These are phyloP conservation scores for Artemisiospiza belli DNA, from an alignment of 2,113 vertebrate genomes.

Conservation along the genomic window DNA sequence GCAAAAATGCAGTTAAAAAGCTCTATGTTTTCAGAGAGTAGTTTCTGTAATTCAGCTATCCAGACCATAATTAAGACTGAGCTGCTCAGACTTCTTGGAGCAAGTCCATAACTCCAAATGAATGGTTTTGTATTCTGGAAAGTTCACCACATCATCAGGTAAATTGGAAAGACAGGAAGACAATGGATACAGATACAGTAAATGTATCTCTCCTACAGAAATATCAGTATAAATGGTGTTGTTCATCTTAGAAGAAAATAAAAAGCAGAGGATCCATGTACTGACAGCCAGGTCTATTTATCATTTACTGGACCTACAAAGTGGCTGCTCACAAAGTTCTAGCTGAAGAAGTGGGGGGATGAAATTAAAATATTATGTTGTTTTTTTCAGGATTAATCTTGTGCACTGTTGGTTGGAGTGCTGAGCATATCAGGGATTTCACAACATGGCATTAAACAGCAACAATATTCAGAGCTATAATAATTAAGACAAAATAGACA, in stretches of 20 bases:
- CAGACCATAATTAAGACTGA: not conserved
- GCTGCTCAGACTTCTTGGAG: not conserved
- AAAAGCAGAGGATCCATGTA: not conserved
- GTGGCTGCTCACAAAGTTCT: not conserved
- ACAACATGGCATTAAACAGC: not conserved
- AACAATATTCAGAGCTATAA: slow-evolving; percentile 19
- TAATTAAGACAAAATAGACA: slow-evolving; percentile 38
- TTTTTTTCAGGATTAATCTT: not conserved
- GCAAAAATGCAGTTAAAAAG: not conserved
- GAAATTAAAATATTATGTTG: not conserved
- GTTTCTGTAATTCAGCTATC: not conserved
- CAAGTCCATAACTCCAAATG: not conserved
- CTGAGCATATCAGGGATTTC: not conserved
- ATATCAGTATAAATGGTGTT: not conserved
- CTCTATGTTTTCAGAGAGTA: not conserved
- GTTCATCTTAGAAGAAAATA: not conserved
- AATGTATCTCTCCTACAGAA: not conserved
- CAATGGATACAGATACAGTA: not conserved
- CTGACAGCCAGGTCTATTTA: not conserved
- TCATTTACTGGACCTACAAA: too few species aligned
- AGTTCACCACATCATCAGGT: not conserved
- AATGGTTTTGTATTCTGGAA: not conserved
- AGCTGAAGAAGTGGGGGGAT: not conserved
- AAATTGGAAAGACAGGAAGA: not conserved
- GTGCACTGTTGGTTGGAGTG: not conserved